Evolutionary conservation across 2,888 invertebrate species (phyloP).

Genomic region (Drosophila kuntzei): DNA sequence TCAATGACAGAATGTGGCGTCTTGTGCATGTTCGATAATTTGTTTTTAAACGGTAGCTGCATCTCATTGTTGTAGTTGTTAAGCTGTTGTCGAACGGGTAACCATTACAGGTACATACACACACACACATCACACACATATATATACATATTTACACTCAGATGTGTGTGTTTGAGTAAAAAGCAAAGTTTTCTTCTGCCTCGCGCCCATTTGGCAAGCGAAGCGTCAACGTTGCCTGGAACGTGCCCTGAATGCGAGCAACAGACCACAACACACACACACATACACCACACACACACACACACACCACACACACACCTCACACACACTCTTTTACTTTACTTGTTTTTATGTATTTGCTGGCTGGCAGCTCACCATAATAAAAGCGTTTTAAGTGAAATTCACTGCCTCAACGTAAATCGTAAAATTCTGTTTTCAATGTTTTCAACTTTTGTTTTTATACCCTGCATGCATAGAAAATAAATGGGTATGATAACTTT

Average conservation of each 20-base stretch:
- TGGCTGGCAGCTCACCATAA: slow-evolving; percentile 64
- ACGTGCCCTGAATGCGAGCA: slow-evolving; percentile 75
- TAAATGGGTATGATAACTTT: background rate
- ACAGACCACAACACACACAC: slow-evolving; percentile 44
- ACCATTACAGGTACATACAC: slow-evolving; percentile 62
- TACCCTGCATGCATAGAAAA: background rate
- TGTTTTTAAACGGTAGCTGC: slow-evolving; percentile 76
- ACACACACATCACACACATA: slow-evolving; percentile 3
- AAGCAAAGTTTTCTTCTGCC: slow-evolving; percentile 54
- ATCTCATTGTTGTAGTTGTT: slow-evolving; percentile 47
- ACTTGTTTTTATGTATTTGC: slow-evolving; percentile 35
- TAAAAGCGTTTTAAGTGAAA: slow-evolving; percentile 79
- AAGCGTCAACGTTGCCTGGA: slow-evolving; percentile 75
- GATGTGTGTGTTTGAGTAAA: slow-evolving; percentile 39
- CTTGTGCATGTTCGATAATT: slow-evolving; percentile 76
- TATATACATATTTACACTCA: too few relatives aligned
- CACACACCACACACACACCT: slow-evolving; percentile 21
- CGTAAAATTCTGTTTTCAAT: slow-evolving; percentile 77
- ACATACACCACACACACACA: slow-evolving; percentile 6
- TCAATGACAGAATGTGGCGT: slow-evolving; percentile 66
- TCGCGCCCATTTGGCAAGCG: slow-evolving; percentile 68
- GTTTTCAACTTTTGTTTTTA: slow-evolving; percentile 43
- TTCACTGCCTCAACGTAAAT: slow-evolving; percentile 77
- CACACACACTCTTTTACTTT: slow-evolving; percentile 19
- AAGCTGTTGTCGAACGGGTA: slow-evolving; percentile 60